phyloP scores from a whole-genome alignment of 2,797 vertebrate genomes.

The Phrynocephalus guinanensis region DNA sequence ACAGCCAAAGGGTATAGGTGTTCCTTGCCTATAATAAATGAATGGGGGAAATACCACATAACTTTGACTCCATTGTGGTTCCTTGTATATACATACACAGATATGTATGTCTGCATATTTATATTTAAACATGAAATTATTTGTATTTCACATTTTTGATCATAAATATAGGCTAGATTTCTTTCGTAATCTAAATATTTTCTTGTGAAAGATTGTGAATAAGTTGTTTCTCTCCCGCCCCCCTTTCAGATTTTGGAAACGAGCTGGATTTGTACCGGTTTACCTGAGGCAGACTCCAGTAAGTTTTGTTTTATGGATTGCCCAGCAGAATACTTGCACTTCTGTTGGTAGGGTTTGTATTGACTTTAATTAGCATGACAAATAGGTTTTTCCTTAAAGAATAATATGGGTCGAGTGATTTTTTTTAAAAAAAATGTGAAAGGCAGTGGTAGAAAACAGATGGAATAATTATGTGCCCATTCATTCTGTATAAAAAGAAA shows the following conservation, averaged over 20 bases:
- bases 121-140: not conserved
- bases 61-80: not conserved
- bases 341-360: not conserved
- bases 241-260: conserved; percentile 92
- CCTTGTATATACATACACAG: too few relatives aligned
- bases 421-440: not conserved
- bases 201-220: not conserved
- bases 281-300: conserved; percentile 96
- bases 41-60: not conserved
- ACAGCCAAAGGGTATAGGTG: too few relatives aligned
- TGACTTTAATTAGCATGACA: conserved; percentile 5
- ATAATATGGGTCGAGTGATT: not conserved
- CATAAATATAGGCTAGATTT: not conserved
- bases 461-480: not conserved
- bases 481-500: not conserved
- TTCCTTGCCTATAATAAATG: not conserved
- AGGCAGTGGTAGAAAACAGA: not conserved
- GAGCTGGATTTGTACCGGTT: conserved; percentile 92
- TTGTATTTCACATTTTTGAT: not conserved
- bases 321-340: conserved; percentile 16
- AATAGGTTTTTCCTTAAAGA: conserved; percentile 6
- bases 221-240: conserved; percentile 20
- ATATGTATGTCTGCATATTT: not conserved
- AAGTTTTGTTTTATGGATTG: conserved; percentile 68
- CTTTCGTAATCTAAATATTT: not conserved